Evolutionary conservation across 2,113 vertebrate genomes (phyloP), one percentile per base, ranked within the genome.

Genomic region (Xiphias gladius): DNA sequence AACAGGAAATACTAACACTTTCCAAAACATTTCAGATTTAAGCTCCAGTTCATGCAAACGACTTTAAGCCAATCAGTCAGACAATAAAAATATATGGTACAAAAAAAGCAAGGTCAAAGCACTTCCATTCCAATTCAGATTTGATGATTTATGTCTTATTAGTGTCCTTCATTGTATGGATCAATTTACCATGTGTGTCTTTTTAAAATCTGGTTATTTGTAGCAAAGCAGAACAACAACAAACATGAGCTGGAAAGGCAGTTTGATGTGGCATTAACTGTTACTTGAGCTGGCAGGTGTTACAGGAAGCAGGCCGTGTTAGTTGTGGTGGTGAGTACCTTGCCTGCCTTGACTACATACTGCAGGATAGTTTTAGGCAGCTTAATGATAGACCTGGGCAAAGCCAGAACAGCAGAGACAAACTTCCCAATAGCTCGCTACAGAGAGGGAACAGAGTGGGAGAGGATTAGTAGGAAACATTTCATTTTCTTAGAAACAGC

Each of bases 391-490:
- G 98, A 99, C 95, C 95, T 98, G 95, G 98, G 98, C 94, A 99
- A 97, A 96, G 98, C 98, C 96, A 99, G 95, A 93, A 99, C 93
- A 88, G 98, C 98, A 82, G 97, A 98, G 84, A 97, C 96, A 97
- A 99, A 99, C 96, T 98, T 99, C 94, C 97, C 96, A 93, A 99
- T 97, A 91, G 98, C 98, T 97, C 97, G 97, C 98, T 99, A 96
- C 80, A 87, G 95, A 97, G 96, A 95, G 95, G 95, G 89, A 95
- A 97, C 91, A 97, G 95, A 97, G 95, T 88, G 91, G 95, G 85
- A 85, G 94, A 90, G 77, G 88, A 88, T 99, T 97, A 98, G 96
- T 96, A 92, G 92, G 77, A 92, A 71, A 37, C 9, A 74, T 16
- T 1, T 78, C 0, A 74, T 13, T 32, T 11, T 43, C 69, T 74